phyloP scores from a whole-genome alignment of 30 jellyfish, hydroid and myxozoan genomes.

The Catostylus mosaicus region DNA sequence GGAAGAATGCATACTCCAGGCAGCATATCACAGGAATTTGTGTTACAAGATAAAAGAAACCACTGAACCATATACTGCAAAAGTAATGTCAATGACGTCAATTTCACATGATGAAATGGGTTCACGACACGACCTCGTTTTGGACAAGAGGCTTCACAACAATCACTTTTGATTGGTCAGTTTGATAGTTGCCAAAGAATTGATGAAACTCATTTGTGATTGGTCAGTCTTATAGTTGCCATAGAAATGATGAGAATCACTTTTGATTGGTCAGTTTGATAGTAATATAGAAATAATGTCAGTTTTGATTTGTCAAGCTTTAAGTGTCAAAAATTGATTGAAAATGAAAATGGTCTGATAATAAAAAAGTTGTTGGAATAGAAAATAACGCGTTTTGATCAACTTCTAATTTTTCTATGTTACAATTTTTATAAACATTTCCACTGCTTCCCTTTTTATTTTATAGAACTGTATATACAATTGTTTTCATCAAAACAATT shows the following conservation, averaged over 20 bases:
- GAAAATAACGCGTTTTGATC: too few relatives aligned
- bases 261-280: too few relatives aligned
- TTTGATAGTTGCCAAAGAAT: not conserved
- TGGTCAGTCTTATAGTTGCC: not conserved
- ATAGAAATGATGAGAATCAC: not conserved
- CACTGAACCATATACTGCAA: conserved; percentile 83
- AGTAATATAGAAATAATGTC: too few relatives aligned
- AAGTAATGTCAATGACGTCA: not conserved
- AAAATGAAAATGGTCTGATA: too few relatives aligned
- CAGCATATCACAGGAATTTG: conserved; percentile 73
- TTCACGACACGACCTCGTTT: not conserved
- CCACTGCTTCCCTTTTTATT: not conserved
- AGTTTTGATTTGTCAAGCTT: too few relatives aligned
- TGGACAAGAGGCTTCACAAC: not conserved
- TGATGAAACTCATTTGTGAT: not conserved
- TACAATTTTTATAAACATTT: not conserved
- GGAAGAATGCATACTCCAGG: conserved; percentile 59
- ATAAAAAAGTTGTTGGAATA: too few relatives aligned
- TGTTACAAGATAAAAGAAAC: conserved; percentile 66
- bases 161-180: not conserved
- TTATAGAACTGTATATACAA: not conserved
- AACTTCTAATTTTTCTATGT: not conserved
- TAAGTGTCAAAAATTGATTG: too few relatives aligned
- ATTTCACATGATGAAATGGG: not conserved
- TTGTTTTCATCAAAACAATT: not conserved